Percentiles rank a stretch among this genome's conserved stretches.
Evolutionary conservation across 2,113 vertebrate genomes (phyloP).

Genomic region (Edolisoma coerulescens): DNA sequence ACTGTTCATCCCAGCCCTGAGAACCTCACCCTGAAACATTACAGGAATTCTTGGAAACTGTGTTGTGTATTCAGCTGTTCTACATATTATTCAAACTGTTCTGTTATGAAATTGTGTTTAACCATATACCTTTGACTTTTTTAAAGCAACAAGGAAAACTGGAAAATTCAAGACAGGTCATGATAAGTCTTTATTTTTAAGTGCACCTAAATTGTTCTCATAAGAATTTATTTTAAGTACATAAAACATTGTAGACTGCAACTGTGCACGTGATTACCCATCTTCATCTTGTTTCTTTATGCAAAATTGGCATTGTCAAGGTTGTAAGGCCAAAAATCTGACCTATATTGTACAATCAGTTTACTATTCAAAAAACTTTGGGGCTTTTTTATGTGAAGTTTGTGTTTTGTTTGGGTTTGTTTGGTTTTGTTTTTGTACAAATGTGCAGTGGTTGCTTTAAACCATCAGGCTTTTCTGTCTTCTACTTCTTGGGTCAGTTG

Average conservation of each 20-base stretch:
- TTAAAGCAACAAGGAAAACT: slow-evolving; percentile 68
- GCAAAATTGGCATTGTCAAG: slow-evolving; percentile 64
- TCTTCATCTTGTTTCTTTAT: slow-evolving; percentile 11
- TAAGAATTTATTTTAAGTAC: slow-evolving; percentile 51
- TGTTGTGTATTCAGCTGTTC: slow-evolving; percentile 56
- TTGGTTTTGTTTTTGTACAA: background rate
- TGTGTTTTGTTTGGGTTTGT: background rate
- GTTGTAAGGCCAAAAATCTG: slow-evolving; percentile 76
- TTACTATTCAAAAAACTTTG: background rate
- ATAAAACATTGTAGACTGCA: slow-evolving; percentile 45
- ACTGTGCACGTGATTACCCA: slow-evolving; percentile 40
- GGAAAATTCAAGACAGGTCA: slow-evolving; percentile 56
- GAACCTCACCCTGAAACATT: slow-evolving; percentile 9
- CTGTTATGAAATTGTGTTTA: slow-evolving; percentile 53
- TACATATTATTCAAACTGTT: slow-evolving; percentile 22
- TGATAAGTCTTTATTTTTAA: slow-evolving; percentile 58
- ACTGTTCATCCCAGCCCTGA: background rate
- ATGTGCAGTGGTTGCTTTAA: background rate
- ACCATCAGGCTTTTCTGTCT: slow-evolving; percentile 56
- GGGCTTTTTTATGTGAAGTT: background rate
- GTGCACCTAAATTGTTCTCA: slow-evolving; percentile 39
- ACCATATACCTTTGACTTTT: slow-evolving; percentile 54
- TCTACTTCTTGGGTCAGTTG: slow-evolving; percentile 60
- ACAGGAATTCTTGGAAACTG: slow-evolving; percentile 13
- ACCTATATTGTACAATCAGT: background rate